Percentiles rank a stretch among this genome's conserved stretches.
Conservation (phyloP, 1,140 invertebrate species). For the Scylla paramamosain region DNA sequence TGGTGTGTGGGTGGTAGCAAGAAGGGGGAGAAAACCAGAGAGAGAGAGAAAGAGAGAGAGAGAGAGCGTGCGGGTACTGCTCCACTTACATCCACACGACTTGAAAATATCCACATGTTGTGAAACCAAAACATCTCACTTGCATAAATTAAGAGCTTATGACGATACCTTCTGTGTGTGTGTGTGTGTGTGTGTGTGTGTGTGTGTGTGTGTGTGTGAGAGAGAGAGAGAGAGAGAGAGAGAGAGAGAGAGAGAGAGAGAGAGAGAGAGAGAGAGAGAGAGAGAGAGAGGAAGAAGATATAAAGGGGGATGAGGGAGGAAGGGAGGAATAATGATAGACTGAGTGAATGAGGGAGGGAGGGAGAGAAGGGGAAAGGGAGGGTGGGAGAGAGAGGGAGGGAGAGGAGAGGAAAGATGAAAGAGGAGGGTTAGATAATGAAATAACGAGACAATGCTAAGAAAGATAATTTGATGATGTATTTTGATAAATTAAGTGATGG, state of each 20-base stretch:
- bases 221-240: too few relatives aligned
- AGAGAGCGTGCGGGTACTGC: conserved; percentile 1
- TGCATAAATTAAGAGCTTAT: too few relatives aligned
- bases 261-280: too few relatives aligned
- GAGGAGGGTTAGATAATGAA: background rate
- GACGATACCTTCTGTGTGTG: too few relatives aligned
- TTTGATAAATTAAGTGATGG: background rate
- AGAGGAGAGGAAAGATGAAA: background rate
- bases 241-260: too few relatives aligned
- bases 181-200: too few relatives aligned
- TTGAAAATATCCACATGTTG: background rate
- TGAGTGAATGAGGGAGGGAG: too few relatives aligned
- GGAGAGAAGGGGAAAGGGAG: background rate
- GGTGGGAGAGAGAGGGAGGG: background rate
- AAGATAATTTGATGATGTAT: background rate
- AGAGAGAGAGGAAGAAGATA: too few relatives aligned
- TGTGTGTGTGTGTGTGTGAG: too few relatives aligned
- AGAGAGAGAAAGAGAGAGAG: background rate
- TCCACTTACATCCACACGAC: background rate
- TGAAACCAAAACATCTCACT: too few relatives aligned
- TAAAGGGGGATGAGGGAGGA: too few relatives aligned
- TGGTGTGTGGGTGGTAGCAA: background rate
- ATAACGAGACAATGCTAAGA: background rate
- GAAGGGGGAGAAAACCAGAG: background rate
- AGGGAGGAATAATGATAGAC: too few relatives aligned